Evolutionary conservation across 2,888 invertebrate species (phyloP).

Genomic region (Agrochola lota): DNA sequence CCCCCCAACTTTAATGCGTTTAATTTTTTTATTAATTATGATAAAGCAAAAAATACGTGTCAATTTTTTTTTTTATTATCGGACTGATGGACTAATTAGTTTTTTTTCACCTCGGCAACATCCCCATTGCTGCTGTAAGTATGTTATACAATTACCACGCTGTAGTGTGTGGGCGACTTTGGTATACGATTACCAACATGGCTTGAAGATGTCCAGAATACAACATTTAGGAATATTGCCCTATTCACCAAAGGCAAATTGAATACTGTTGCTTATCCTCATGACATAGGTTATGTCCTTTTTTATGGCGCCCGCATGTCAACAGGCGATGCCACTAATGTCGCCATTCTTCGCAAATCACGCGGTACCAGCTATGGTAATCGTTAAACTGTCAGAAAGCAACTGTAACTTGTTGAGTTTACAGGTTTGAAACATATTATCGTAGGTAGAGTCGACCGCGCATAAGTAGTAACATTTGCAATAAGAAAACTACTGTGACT

Average conservation of each 20-base stretch:
- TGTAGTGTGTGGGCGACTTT: not conserved
- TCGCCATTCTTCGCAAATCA: constrained; percentile 33
- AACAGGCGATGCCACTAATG: constrained; percentile 12
- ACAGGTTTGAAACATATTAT: not conserved
- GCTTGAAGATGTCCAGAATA: no score
- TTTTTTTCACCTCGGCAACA: no score
- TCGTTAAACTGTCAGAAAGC: constrained; percentile 18
- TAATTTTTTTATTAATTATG: no score
- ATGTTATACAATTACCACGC: no score
- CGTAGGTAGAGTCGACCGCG: not conserved
- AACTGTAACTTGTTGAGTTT: constrained; percentile 29
- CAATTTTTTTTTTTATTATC: no score
- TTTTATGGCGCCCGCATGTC: constrained; percentile 22
- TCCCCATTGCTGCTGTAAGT: no score
- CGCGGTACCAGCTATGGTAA: not conserved
- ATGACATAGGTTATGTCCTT: not conserved
- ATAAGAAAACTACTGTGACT: not conserved
- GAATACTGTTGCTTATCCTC: not conserved
- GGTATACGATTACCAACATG: not conserved
- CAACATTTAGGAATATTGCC: no score
- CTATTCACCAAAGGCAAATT: not conserved
- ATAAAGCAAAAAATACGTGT: no score
- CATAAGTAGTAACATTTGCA: not conserved
- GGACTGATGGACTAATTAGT: no score
- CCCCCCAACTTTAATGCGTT: no score